phyloP scores from a whole-genome alignment of 2,888 invertebrate species.

The Isotomurus palustris region DNA sequence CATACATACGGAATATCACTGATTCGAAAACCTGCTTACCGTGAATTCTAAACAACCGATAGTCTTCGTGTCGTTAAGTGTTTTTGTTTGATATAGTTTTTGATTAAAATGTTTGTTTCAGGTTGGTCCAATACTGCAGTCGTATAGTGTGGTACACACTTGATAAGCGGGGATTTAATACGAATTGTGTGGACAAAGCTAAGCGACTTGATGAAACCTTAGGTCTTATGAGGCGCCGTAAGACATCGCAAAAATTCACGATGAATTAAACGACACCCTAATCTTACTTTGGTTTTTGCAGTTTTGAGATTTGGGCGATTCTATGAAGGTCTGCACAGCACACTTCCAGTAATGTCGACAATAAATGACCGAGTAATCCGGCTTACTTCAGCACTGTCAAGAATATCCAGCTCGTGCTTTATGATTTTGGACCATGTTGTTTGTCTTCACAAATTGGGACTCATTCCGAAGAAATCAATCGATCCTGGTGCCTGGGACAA shows the following conservation, averaged over 20 bases:
- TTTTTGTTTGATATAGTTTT: not conserved
- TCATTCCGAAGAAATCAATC: slow-evolving; percentile 51
- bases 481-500: slow-evolving; percentile 66
- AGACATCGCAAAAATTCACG: slow-evolving; percentile 46
- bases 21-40: too few species aligned
- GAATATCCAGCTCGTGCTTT: slow-evolving; percentile 72
- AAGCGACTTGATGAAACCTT: slow-evolving; percentile 77
- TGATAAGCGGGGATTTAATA: slow-evolving; percentile 59
- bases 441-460: slow-evolving; percentile 74
- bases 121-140: slow-evolving; percentile 76
- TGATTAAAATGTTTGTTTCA: slow-evolving; percentile 51
- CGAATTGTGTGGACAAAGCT: slow-evolving; percentile 65
- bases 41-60: too few species aligned
- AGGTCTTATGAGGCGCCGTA: slow-evolving; percentile 82
- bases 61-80: too few species aligned
- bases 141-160: slow-evolving; percentile 74
- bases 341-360: slow-evolving; percentile 57
- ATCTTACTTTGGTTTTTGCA: slow-evolving; percentile 50
- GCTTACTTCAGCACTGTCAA: slow-evolving; percentile 69
- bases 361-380: slow-evolving; percentile 71
- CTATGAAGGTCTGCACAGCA: slow-evolving; percentile 71
- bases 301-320: slow-evolving; percentile 82
- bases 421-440: slow-evolving; percentile 80
- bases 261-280: not conserved
- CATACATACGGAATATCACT: too few species aligned